Percentiles rank a stretch among this genome's conserved stretches.
Evolutionary conservation across 2,797 vertebrate genomes (phyloP).

Genomic region (Malacoraja senta): DNA sequence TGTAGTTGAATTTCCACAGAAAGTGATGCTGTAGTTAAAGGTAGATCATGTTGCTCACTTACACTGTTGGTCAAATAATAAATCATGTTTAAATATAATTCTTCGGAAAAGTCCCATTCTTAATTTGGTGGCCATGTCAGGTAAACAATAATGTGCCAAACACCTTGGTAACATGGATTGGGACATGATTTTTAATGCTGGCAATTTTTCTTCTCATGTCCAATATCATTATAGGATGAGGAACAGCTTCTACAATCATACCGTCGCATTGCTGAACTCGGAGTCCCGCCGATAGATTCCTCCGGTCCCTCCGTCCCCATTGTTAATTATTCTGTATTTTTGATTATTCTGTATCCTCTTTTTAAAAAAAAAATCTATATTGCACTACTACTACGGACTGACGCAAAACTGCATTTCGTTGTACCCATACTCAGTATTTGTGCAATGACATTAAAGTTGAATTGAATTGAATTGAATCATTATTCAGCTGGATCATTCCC

Average conservation of each 20-base stretch:
- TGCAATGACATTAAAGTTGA: no score
- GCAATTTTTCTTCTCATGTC: not conserved
- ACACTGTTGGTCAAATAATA: constrained; percentile 53
- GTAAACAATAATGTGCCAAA: not conserved
- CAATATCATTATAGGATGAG: not conserved
- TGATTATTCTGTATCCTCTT: no score
- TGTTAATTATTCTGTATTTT: no score
- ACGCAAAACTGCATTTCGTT: no score
- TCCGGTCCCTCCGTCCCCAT: no score
- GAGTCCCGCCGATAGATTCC: no score
- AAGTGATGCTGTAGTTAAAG: constrained; percentile 58
- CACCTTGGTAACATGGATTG: not conserved
- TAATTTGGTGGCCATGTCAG: not conserved
- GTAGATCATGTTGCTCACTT: constrained; percentile 75
- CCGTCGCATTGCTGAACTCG: no score
- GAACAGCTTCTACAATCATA: no score
- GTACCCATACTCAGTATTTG: no score
- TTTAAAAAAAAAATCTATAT: no score
- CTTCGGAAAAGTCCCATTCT: not conserved
- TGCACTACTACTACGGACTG: no score
- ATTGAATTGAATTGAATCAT: no score
- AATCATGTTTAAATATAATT: not conserved
- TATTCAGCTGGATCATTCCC: not conserved
- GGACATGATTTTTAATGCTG: not conserved
- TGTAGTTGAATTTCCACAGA: constrained; percentile 72